A percentile compares a stretch with the other conserved stretches of the same genome.
Conservation (phyloP, 2,113 vertebrate genomes). For the Carassius auratus region DNA sequence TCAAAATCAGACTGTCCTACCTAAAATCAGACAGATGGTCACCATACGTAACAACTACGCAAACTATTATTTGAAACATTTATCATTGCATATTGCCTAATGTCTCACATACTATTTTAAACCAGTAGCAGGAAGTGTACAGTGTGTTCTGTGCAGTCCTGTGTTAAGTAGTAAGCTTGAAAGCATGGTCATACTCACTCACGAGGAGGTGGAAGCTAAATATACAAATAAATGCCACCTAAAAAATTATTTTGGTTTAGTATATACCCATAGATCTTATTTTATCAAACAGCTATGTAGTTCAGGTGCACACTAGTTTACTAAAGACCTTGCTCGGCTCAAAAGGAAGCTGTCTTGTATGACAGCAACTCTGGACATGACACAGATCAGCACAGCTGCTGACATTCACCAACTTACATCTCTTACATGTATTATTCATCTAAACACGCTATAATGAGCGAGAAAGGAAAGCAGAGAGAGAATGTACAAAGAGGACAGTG, state of each 20-base stretch:
- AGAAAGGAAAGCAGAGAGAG: constrained; percentile 8
- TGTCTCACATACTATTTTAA: not conserved
- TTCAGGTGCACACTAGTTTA: constrained; percentile 6
- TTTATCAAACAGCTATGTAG: constrained; percentile 12
- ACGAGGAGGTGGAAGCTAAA: constrained; percentile 27
- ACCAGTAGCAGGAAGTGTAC: not conserved
- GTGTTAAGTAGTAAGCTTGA: not conserved
- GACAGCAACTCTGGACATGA: constrained; percentile 28
- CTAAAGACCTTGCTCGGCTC: constrained; percentile 1
- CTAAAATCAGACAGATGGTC: not conserved
- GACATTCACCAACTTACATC: constrained; percentile 53
- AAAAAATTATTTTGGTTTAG: constrained; percentile 15
- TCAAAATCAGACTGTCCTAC: too few species aligned
- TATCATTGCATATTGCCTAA: not conserved
- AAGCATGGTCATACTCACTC: constrained; percentile 27
- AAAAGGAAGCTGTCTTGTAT: not conserved
- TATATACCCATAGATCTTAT: not conserved
- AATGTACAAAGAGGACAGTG: not conserved
- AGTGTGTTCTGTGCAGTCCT: not conserved
- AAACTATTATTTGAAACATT: not conserved
- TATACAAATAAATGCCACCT: constrained; percentile 3
- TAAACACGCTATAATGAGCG: constrained; percentile 24
- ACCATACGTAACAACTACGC: not conserved
- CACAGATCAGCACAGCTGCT: constrained; percentile 45
- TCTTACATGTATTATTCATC: constrained; percentile 48